Evolutionary conservation across 1,140 invertebrate genomes (phyloP).

Genomic region (Homarus americanus): DNA sequence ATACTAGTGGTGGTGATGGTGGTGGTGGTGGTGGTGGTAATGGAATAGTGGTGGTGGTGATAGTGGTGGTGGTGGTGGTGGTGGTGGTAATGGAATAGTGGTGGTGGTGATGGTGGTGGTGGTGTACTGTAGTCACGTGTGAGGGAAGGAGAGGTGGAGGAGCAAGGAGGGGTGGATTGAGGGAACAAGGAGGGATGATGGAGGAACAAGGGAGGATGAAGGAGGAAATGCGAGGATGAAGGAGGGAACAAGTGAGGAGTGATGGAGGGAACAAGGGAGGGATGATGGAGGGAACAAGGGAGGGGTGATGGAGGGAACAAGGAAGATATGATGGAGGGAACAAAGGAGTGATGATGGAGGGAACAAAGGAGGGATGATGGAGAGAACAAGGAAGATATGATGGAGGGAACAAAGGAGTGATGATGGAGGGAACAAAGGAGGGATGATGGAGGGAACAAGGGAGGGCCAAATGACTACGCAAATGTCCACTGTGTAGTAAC

Average conservation of each 20-base stretch:
- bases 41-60: too few species aligned
- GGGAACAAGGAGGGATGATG: background rate
- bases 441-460: too few species aligned
- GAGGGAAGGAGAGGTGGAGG: conserved; percentile 10
- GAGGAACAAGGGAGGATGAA: background rate
- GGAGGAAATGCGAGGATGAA: too few species aligned
- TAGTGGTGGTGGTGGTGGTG: too few species aligned
- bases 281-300: background rate
- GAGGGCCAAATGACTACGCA: too few species aligned
- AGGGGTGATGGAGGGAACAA: background rate
- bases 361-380: background rate
- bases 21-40: too few species aligned
- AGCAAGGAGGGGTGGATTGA: background rate
- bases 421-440: background rate
- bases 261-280: background rate
- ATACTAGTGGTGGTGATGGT: too few species aligned
- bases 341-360: too few species aligned
- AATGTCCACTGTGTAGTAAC: too few species aligned
- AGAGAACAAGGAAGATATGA: background rate
- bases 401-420: background rate
- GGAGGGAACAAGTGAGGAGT: background rate
- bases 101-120: too few species aligned
- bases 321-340: too few species aligned
- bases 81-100: too few species aligned
- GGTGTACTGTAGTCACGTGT: background rate